A percentile compares a stretch with the other conserved stretches of the same genome.
These are phyloP conservation scores for Athalia cordata DNA, from an alignment of 2,888 invertebrate species.

Conservation along the genomic window DNA sequence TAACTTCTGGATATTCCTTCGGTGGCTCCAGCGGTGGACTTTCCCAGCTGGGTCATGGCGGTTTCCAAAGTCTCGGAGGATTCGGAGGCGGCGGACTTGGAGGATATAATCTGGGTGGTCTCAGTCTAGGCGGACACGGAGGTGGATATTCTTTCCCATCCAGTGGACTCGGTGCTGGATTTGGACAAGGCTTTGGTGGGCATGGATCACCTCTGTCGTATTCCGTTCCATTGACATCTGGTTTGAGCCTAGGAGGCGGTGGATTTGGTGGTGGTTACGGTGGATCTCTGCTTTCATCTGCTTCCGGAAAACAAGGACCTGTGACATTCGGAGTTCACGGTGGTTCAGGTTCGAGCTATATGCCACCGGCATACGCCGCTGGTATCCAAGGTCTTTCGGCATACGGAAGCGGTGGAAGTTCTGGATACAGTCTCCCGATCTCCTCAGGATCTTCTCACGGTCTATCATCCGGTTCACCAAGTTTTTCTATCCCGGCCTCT, in stretches of 20 bases:
- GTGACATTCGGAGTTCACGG: conserved; percentile 64
- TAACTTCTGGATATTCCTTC: conserved; percentile 49
- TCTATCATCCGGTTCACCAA: conserved; percentile 48
- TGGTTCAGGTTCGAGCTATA: conserved; percentile 49
- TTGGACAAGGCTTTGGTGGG: conserved; percentile 54
- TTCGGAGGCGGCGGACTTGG: conserved; percentile 49
- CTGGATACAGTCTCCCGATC: conserved; percentile 57
- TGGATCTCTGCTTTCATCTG: conserved; percentile 50
- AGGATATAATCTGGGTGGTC: conserved; percentile 41
- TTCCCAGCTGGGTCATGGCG: conserved; percentile 47
- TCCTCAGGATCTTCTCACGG: conserved; percentile 55
- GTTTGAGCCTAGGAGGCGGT: conserved; percentile 39
- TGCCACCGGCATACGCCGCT: conserved; percentile 57
- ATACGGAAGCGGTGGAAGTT: conserved; percentile 57
- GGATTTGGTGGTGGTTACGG: conserved; percentile 48
- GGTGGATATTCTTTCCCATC: conserved; percentile 50
- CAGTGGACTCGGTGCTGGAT: conserved; percentile 51
- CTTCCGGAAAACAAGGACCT: conserved; percentile 57
- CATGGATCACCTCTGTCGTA: conserved; percentile 55
- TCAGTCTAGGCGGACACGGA: conserved; percentile 44
- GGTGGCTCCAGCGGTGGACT: conserved; percentile 51
- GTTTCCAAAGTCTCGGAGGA: conserved; percentile 52
- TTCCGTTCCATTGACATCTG: conserved; percentile 51
- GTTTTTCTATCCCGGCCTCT: conserved; percentile 55
- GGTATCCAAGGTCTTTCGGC: conserved; percentile 62